Conservation (phyloP, 30 jellyfish, hydroid and myxozoan species). For the Turritopsis rubra region DNA sequence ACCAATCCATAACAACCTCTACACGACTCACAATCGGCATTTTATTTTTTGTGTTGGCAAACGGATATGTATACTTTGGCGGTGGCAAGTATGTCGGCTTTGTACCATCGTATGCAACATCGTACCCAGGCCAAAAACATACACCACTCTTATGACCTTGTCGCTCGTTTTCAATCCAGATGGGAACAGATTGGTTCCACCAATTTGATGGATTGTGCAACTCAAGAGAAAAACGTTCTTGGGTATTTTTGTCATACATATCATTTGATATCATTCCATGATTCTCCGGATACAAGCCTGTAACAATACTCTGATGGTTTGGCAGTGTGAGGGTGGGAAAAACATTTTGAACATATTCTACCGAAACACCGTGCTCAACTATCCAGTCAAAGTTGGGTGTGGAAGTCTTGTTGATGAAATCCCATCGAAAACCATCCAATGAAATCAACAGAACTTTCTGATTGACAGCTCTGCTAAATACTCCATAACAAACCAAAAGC, state of each 20-base stretch:
- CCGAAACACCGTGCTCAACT: conserved; percentile 68
- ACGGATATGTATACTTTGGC: conserved; percentile 3
- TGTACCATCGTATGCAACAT: conserved; percentile 40
- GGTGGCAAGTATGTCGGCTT: conserved; percentile 44
- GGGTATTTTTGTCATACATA: conserved; percentile 62
- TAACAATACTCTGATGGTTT: conserved; percentile 82
- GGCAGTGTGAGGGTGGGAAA: conserved; percentile 86
- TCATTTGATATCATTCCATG: conserved; percentile 79
- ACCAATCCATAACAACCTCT: conserved; percentile 48
- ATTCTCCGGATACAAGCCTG: conserved; percentile 88
- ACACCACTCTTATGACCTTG: conserved; percentile 86
- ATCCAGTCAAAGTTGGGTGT: conserved; percentile 46
- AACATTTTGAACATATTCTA: conserved; percentile 69
- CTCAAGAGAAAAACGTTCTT: conserved; percentile 40
- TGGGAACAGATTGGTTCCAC: conserved; percentile 89
- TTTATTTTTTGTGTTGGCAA: conserved; percentile 20
- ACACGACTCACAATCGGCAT: conserved; percentile 57
- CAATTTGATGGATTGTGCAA: conserved; percentile 39
- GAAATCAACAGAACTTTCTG: conserved; percentile 53
- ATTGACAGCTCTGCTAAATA: neutral
- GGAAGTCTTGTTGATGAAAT: conserved; percentile 25
- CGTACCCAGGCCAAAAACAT: conserved; percentile 84
- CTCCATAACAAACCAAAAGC: neutral
- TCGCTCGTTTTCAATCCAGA: conserved; percentile 77
- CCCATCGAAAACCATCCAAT: conserved; percentile 91